These are phyloP conservation scores for Odontamblyopus lacepedii DNA, from an alignment of 2,797 vertebrate species.

Conservation along the genomic window DNA sequence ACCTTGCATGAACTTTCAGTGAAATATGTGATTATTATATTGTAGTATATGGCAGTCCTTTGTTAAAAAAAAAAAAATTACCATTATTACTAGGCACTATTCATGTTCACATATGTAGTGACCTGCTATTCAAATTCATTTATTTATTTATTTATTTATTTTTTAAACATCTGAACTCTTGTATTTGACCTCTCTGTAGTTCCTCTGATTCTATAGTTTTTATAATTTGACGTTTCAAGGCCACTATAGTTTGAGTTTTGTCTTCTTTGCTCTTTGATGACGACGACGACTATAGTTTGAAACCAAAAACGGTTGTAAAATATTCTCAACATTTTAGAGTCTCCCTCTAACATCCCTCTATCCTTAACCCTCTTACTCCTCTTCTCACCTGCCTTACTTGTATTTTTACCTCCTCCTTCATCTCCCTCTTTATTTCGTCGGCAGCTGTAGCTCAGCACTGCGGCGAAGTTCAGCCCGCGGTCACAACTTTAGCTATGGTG, in stretches of 20 bases:
- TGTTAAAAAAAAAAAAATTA: too few species aligned
- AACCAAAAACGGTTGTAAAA: not conserved
- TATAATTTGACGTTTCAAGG: not conserved
- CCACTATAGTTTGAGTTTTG: not conserved
- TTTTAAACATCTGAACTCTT: not conserved
- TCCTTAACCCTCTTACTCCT: slow-evolving; percentile 47
- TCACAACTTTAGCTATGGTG: slow-evolving; percentile 66
- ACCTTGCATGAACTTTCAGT: not conserved
- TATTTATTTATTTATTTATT: too few species aligned
- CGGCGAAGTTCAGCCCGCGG: slow-evolving; percentile 75
- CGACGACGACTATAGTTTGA: not conserved
- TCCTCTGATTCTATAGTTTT: not conserved
- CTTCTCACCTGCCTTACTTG: slow-evolving; percentile 15
- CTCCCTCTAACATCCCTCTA: slow-evolving; percentile 47
- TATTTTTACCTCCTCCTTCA: slow-evolving; percentile 25
- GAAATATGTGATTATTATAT: not conserved
- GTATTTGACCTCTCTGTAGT: not conserved
- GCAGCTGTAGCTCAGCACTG: slow-evolving; percentile 67
- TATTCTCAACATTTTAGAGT: slow-evolving; percentile 15
- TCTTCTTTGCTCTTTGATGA: not conserved
- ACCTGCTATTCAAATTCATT: not conserved
- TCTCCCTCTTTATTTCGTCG: slow-evolving; percentile 40
- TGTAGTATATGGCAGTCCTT: not conserved
- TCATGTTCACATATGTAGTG: not conserved
- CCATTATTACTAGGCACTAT: not conserved